Evolutionary conservation across 2,797 vertebrate genomes (phyloP).

Genomic region (Falco peregrinus): DNA sequence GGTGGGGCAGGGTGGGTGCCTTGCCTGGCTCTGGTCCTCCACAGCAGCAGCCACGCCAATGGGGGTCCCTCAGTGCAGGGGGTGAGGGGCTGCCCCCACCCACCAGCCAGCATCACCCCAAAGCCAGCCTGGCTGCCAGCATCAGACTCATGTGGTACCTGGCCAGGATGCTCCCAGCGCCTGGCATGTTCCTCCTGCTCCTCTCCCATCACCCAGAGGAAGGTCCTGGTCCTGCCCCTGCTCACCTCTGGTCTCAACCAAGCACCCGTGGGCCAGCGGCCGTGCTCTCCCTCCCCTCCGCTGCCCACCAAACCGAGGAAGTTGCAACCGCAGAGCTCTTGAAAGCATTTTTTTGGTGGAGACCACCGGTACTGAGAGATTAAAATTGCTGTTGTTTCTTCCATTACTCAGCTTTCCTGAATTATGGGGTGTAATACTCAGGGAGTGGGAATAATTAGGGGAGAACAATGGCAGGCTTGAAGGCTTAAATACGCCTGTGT

Average conservation of each 20-base stretch:
- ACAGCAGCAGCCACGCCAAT: rapidly evolving
- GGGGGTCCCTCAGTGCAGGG: rapidly evolving
- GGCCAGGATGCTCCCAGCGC: neutral
- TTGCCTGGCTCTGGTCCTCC: neutral
- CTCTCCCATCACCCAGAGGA: neutral
- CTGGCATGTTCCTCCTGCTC: rapidly evolving
- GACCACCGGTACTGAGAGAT: conserved; percentile 73
- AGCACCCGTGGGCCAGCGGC: neutral
- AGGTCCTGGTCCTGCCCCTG: neutral
- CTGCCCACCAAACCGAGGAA: conserved; percentile 60
- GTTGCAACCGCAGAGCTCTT: conserved; percentile 59
- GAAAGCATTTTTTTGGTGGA: conserved; percentile 69
- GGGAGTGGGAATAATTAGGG: conserved; percentile 75
- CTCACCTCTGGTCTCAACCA: neutral
- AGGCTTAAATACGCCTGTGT: conserved; percentile 56
- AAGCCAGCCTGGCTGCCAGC: rapidly evolving
- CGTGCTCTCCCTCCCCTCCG: conserved; percentile 21
- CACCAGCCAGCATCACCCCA: neutral
- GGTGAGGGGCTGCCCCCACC: neutral
- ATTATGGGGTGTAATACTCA: conserved; percentile 77
- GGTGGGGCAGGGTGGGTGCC: rapidly evolving
- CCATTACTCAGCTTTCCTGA: conserved; percentile 77
- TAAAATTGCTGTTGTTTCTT: conserved; percentile 77
- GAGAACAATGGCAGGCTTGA: conserved; percentile 74
- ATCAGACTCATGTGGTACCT: rapidly evolving